These are phyloP conservation scores for Hemaris fuciformis DNA, from an alignment of 2,888 invertebrate species.

Conservation along the genomic window DNA sequence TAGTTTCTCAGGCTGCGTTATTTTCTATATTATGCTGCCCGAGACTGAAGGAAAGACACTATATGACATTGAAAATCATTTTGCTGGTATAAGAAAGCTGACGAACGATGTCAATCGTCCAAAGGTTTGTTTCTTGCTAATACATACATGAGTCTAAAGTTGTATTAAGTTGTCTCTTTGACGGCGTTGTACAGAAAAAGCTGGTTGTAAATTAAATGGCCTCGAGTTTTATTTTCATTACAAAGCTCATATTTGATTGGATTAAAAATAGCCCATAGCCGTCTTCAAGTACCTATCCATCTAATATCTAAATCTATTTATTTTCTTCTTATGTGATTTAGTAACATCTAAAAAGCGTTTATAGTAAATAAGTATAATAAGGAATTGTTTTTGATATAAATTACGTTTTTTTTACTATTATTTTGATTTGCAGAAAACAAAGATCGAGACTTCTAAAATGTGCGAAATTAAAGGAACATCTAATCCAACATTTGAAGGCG, in stretches of 20 bases:
- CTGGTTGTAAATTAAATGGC: too few species aligned
- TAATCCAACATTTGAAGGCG: conserved; percentile 58
- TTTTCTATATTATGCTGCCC: conserved; percentile 86
- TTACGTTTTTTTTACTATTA: neutral
- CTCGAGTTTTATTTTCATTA: too few species aligned
- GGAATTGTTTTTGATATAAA: too few species aligned
- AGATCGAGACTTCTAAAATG: conserved; percentile 44
- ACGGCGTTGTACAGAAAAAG: too few species aligned
- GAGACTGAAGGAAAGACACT: conserved; percentile 91
- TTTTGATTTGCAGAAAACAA: conserved; percentile 41
- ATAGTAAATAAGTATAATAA: too few species aligned
- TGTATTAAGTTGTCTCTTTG: too few species aligned
- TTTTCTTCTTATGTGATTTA: too few species aligned
- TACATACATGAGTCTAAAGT: too few species aligned
- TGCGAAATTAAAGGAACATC: conserved; percentile 49
- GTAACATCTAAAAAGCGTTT: too few species aligned
- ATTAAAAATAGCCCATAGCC: neutral
- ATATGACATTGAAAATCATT: conserved; percentile 86
- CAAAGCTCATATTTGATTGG: neutral
- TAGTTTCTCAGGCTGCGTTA: conserved; percentile 83
- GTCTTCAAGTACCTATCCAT: too few species aligned
- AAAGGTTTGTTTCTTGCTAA: conserved; percentile 41
- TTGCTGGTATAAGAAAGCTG: conserved; percentile 80
- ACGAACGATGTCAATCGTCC: conserved; percentile 69
- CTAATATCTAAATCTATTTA: too few species aligned